Evolutionary conservation across 1,140 invertebrate genomes (phyloP), one percentile per base, ranked within the genome.

Genomic region (Aphelenchoides besseyi): DNA sequence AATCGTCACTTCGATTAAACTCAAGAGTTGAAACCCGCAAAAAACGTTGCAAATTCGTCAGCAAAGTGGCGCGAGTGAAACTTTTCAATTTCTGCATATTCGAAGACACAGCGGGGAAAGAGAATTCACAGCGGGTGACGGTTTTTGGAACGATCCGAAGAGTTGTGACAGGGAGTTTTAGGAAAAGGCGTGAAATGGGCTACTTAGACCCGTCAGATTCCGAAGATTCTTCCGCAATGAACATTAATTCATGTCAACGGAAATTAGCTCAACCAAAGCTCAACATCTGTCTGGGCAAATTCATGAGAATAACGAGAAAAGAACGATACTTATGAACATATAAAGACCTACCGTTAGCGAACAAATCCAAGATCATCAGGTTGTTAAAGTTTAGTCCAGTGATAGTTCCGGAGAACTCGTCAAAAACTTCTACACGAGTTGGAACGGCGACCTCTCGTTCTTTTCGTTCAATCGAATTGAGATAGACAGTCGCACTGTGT

Each of bases 361-460:
- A 80, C 8, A 83, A 62, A 54, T 81, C 74, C 23, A 81, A 68
- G 54, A 81, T 61, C 32, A 55, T 54, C 12, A 83, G 29, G 18
- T 81, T 81, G 71, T 81, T 81, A 63, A 79, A 84, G 69, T 79
- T 81, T 41, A 81, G 69, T 29, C 79, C 79, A n/a, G 78, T 64
- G 26, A 81, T 79, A 35, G 70, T 68, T 16, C 79, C 79, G 12
- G 57, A 41, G 37, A 82, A 81, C 26, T 80, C 74, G 55, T 81
- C 81, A 32, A 71, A 83, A 9, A 83, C 64, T 33, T 73, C 32
- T 1, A 59, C 36, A 30, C 57, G 62, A 3, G 55, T 26, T 64
- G 59, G 16, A 8, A 26, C 36, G 71, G 64, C 36, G 55, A 64
- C 57, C 52, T 48, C 52, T 12, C 52, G 41, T 48, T 63, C 61